Conservation (phyloP, 2,797 vertebrate species). For the Gymnopithys bicolor region DNA sequence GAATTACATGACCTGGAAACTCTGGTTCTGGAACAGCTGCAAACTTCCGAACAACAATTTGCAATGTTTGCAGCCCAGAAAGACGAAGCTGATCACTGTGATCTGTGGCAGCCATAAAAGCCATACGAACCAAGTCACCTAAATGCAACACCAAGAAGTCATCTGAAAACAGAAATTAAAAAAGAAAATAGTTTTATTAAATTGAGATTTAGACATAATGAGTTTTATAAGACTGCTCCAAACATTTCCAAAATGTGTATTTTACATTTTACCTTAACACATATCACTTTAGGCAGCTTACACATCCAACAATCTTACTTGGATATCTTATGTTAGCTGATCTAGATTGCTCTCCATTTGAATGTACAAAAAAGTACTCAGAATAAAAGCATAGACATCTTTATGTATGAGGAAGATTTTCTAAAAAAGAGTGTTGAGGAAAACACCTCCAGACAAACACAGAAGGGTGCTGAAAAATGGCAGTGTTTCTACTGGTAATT, state of each 20-base stretch:
- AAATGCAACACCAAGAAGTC: constrained; percentile 93
- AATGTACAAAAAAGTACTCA: not conserved
- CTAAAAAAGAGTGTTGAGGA: not conserved
- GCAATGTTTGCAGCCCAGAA: constrained; percentile 87
- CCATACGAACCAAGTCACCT: constrained; percentile 92
- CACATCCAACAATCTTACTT: not conserved
- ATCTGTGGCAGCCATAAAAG: constrained; percentile 97
- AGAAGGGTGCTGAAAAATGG: not conserved
- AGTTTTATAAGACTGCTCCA: not conserved
- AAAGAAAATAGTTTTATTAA: not conserved
- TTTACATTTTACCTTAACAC: not conserved
- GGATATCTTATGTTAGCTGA: not conserved
- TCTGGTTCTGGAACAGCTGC: constrained; percentile 88
- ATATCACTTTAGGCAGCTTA: not conserved
- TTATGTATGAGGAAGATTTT: not conserved
- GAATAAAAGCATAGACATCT: not conserved
- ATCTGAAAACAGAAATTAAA: constrained; percentile 60
- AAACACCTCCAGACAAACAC: not conserved
- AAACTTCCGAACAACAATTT: constrained; percentile 88
- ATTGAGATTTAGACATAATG: not conserved
- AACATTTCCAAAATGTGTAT: not conserved
- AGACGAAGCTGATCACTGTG: constrained; percentile 88
- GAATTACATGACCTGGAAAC: constrained; percentile 92
- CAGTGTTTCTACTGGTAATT: not conserved
- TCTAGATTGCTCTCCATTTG: not conserved